Base-by-base conservation (phyloP, 2,113 vertebrate genomes). In the Corydoras sp. region DNA sequence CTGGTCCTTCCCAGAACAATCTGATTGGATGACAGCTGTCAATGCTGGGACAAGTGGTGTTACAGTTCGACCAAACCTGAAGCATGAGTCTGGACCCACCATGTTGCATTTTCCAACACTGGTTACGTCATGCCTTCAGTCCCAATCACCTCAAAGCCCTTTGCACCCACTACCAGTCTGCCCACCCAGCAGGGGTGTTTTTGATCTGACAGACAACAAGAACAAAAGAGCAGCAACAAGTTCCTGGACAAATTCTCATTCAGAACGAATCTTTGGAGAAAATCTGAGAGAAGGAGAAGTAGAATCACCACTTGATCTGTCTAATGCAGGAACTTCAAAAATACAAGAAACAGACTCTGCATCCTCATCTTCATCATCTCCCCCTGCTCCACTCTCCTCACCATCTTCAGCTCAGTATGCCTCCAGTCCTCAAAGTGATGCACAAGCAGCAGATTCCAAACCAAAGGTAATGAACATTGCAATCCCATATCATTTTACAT, bases 241-340 rank as follows among this genome's bases (percentile, higher is more conserved):
- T 11, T 72, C 29, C 35, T 69, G 62, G 67, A 54, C 51, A 8
- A 18, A 11, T 10, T 50, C 24, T n/a, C 60, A 70, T 15, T 1
- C 49, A 6, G 81, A 86, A 35, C 79, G 50, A 15, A 69, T 70
- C 3, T 77, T 82, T 31, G 77, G 74, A 15, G 83, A 88, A 67
- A 77, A 43, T 2, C 30, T 67, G 4, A 76, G 18, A 72, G 80
- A 83, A 8, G 15, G n/a, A 1, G 15, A 14, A 12, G 14, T 1
- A 18, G 88, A 91, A 1, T 71, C 78, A 3, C 90, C 90, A 62
- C 73, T 91, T 55, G 90, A 91, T 73, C 80, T 91, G 3, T 91
- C 90, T 0, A 87, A 85, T 18, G 65, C 72, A 10, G 83, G 85
- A 9, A 83, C 81, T 65, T 71, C 76, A 59, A 86, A 85, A 76